These are phyloP conservation scores for Cnemophilus loriae DNA, from an alignment of 2,113 vertebrate species.

Conservation along the genomic window DNA sequence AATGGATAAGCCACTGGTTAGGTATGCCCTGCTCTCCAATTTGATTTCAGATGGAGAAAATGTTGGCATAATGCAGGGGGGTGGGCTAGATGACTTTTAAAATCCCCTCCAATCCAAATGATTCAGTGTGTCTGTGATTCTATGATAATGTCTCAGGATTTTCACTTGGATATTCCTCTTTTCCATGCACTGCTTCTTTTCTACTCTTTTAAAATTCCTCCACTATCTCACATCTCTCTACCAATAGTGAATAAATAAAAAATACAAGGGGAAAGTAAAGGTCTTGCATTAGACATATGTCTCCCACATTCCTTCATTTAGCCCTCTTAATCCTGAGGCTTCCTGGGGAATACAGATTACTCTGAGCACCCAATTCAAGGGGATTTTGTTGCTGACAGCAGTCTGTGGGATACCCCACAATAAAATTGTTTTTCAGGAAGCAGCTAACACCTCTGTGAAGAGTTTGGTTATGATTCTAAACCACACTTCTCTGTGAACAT, in stretches of 20 bases:
- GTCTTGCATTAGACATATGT: neutral
- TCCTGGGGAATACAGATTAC: neutral
- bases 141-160: neutral
- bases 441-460: neutral
- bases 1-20: neutral
- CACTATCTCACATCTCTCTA: neutral
- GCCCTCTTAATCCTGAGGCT: neutral
- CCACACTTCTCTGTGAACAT: neutral
- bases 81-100: neutral
- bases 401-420: neutral
- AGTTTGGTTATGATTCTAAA: neutral
- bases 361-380: neutral
- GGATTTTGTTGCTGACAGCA: neutral
- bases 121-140: neutral
- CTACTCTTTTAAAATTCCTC: neutral
- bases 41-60: neutral
- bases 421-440: neutral
- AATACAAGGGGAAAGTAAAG: neutral
- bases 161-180: neutral
- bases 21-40: neutral
- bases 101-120: neutral
- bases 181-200: neutral
- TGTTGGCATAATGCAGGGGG: neutral
- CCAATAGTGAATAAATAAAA: neutral
- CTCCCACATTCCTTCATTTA: neutral